Evolutionary conservation across 2,888 invertebrate genomes (phyloP), one percentile per base, ranked within the genome.

Genomic region (Troides helena): DNA sequence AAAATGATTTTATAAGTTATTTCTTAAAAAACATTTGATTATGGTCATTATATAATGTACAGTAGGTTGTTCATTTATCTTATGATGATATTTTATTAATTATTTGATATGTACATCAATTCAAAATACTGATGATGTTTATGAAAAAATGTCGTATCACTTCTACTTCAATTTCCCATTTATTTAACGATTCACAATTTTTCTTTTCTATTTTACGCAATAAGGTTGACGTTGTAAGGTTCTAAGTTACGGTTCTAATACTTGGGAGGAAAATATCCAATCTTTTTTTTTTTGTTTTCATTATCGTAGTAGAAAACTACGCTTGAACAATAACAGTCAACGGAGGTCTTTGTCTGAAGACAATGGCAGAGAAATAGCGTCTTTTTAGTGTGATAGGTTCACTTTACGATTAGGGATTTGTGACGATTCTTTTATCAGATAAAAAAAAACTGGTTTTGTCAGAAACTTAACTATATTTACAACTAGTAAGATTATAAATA

Each of bases 241-340:
- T 80, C 82, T 84, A 78, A 81, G 79, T 78, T 79, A 77, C 74
- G 71, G 75, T 79, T 80, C 82, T 81, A 75, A 76, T 79, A 75
- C 78, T 81, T 80, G 77, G 76, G 71, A 76, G 79, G 80, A 82
- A 84, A 87, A 85, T 83, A 81, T 82, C 78, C 80, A 82, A 84
- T 85, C 83, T 85, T 85, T 86, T 84, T 81, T 30, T 30, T 84
- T 81, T 79, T 80, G 67, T 82, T 83, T 79, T 76, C 72, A 62
- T 75, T 76, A 75, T 76, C 72, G 71, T 71, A 72, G 75, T 72
- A 78, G 77, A 77, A 78, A 75, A 82, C 80, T 83, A 83, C 79
- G 80, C 77, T 79, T 79, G 83, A 79, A 83, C 82, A 84, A 85
- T 85, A 83, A 84, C 80, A 76, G 71, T 75, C 77, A 81, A 81